A percentile compares a stretch with the other conserved stretches of the same genome.
These are phyloP conservation scores for Eurytoma californica DNA, from an alignment of 2,888 invertebrate genomes.

Conservation along the genomic window DNA sequence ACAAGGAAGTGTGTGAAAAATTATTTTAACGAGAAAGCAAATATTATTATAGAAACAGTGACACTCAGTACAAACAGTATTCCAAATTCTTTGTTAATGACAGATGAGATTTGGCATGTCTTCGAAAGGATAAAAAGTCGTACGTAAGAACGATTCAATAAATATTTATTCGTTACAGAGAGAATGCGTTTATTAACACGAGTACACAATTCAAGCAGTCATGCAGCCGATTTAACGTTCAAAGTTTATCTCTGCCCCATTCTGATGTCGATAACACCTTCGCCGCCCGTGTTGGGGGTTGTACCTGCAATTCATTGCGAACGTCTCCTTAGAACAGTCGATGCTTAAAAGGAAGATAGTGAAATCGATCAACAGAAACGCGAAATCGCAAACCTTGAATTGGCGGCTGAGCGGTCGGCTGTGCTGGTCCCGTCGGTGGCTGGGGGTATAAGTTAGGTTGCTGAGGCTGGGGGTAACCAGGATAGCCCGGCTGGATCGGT, in stretches of 20 bases:
- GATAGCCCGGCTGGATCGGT: slow-evolving; percentile 7
- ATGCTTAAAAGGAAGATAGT: neutral
- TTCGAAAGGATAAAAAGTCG: too few species aligned
- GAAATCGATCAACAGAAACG: neutral
- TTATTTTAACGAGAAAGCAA: too few species aligned
- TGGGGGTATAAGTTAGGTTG: neutral
- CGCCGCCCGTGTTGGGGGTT: slow-evolving; percentile 32
- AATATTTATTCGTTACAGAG: too few species aligned
- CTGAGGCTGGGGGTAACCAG: neutral
- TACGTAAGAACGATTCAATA: too few species aligned
- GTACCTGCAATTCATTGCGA: slow-evolving; percentile 36
- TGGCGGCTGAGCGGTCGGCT: neutral
- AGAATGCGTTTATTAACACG: too few species aligned
- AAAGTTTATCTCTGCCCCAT: slow-evolving; percentile 3
- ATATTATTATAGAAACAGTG: too few species aligned
- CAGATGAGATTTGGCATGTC: too few species aligned
- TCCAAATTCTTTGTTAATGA: too few species aligned
- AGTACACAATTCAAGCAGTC: too few species aligned
- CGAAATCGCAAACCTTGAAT: neutral
- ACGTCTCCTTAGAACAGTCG: neutral
- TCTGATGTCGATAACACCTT: slow-evolving; percentile 48
- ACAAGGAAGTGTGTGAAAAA: too few species aligned
- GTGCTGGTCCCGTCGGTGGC: neutral
- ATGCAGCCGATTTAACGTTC: too few species aligned
- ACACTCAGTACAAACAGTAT: too few species aligned